phyloP scores from a whole-genome alignment of 35 echinoderm and acorn worm genomes.

The Apostichopus japonicus region DNA sequence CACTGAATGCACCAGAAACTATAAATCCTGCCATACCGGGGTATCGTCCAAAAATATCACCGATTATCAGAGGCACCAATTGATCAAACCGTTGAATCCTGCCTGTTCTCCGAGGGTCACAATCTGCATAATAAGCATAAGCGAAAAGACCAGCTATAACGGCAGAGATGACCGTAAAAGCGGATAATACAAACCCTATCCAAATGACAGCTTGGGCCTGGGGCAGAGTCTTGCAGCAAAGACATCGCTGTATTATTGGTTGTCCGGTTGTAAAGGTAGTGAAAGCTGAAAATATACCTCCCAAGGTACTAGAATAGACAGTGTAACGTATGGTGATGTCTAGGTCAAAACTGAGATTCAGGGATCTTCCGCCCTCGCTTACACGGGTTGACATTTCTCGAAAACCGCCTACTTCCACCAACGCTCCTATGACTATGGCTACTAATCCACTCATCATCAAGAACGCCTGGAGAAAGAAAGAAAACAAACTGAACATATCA shows the following conservation, averaged over 20 bases:
- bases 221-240: background rate
- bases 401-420: slow-evolving; percentile 10
- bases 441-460: slow-evolving; percentile 37
- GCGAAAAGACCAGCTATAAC: background rate
- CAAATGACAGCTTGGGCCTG: background rate
- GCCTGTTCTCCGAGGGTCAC: slow-evolving; percentile 12
- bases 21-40: slow-evolving; percentile 44
- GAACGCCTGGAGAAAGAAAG: slow-evolving; percentile 13
- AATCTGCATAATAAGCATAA: slow-evolving; percentile 43
- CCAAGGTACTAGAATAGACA: background rate
- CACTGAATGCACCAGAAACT: slow-evolving; percentile 45
- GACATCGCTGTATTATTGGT: slow-evolving; percentile 16
- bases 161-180: background rate
- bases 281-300: background rate
- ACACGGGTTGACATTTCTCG: background rate
- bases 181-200: background rate
- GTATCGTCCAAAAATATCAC: slow-evolving; percentile 30
- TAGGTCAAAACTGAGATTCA: background rate
- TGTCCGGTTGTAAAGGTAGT: slow-evolving; percentile 18
- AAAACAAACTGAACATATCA: background rate
- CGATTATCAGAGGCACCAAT: slow-evolving; percentile 24
- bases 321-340: slow-evolving; percentile 29
- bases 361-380: background rate
- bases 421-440: background rate
- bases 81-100: slow-evolving; percentile 47